phyloP scores from a whole-genome alignment of 2,888 invertebrate species.

The Alsophila aescularia region DNA sequence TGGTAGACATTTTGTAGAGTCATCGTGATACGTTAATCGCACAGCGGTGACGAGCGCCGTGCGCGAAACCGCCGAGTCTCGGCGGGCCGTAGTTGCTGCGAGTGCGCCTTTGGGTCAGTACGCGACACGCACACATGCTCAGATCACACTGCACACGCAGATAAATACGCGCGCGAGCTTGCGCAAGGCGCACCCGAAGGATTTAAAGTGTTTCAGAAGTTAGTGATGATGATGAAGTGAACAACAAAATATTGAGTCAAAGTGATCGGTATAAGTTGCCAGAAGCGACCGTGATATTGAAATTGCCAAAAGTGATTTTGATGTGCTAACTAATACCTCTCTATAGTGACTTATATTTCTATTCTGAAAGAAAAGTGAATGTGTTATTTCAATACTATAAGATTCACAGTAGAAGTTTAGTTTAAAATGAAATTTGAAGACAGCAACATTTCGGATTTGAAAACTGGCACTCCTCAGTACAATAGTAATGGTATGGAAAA shows the following conservation, averaged over 20 bases:
- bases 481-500: slow-evolving; percentile 22
- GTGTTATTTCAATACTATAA: background rate
- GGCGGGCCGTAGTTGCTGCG: slow-evolving; percentile 14
- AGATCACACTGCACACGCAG: background rate
- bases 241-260: background rate
- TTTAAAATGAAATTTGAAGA: slow-evolving; percentile 30
- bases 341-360: background rate
- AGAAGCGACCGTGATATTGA: slow-evolving; percentile 15
- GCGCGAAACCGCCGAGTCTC: slow-evolving; percentile 5
- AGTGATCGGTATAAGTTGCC: background rate
- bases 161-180: slow-evolving; percentile 12
- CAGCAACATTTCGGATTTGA: slow-evolving; percentile 15
- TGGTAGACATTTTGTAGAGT: slow-evolving; percentile 44
- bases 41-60: slow-evolving; percentile 18
- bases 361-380: background rate
- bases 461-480: slow-evolving; percentile 12
- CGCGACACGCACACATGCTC: background rate
- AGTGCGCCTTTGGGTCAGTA: slow-evolving; percentile 10
- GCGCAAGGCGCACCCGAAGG: slow-evolving; percentile 4
- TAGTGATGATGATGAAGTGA: background rate
- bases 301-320: slow-evolving; percentile 4
- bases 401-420: background rate
- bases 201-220: slow-evolving; percentile 6
- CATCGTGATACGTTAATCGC: slow-evolving; percentile 44
- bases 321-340: background rate